Base-by-base conservation (phyloP, 1,140 invertebrate genomes). In the Diorhabda elongata region DNA sequence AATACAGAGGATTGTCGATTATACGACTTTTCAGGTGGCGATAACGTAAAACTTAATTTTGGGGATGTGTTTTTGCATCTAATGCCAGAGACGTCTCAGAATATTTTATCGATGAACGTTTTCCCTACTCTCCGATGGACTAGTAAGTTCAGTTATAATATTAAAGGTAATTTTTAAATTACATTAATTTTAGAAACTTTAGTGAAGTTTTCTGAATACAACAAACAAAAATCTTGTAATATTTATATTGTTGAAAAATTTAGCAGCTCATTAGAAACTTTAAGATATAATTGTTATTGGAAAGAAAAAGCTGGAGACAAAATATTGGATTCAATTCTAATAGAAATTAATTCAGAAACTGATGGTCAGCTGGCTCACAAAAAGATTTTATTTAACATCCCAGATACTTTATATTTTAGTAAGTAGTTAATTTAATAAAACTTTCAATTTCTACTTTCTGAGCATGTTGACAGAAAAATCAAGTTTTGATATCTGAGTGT, bases 381-480 rank as follows among this genome's bases (percentile, higher is more conserved):
- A 59, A 69, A 61, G n/a, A 61, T 66, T 61, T 58, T 61, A 43
- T 66, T 69, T 47, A 66, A 7, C 9, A 47, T 66, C 8, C 62
- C 58, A 4, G 26, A 56, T 44, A 44, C 61, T 4, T 5, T 41
- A 42, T 45, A 63, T 44, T 69, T 58, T 43, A 58, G 60, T 69
- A 64, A 67, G 42, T 11, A 42, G 7, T 0, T n/a, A 1, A n/a
- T 47, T 44, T 42, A 8, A 8, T n/a, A 11, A 11, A 57, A 42
- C 26, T 5, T 41, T 4, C 3, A 3, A 9, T 57, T 42, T 66
- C 8, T 52, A 58, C 42, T 57, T 57, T 26, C 11, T 11, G 11
- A 11, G 11, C 11, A 11, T 26, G 26, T 26, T 26, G 1, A 26
- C 26, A 26, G 26, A 26, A 26, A 26, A 26, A 26, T 26, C 26